A percentile compares a stretch with the other conserved stretches of the same genome.
Conservation (phyloP, 2,888 invertebrate species). For the Polymixis flavicincta region DNA sequence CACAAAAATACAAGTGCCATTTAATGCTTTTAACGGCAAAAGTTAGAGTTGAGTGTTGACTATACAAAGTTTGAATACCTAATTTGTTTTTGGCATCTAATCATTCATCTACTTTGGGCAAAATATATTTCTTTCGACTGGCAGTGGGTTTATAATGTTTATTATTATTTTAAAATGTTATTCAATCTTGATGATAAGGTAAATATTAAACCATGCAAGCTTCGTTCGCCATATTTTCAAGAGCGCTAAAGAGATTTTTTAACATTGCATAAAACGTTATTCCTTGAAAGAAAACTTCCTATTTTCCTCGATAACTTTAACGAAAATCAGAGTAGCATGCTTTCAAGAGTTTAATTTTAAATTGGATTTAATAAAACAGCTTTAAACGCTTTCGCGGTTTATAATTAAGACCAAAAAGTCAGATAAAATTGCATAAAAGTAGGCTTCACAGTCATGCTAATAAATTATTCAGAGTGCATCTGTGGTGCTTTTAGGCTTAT, state of each 20-base stretch:
- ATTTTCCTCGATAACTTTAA: not conserved
- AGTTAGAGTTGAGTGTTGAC: not conserved
- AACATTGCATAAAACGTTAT: constrained; percentile 11
- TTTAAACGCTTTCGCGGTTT: not conserved
- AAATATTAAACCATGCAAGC: not conserved
- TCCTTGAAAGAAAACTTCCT: not conserved
- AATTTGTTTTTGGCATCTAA: not conserved
- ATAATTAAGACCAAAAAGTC: not conserved
- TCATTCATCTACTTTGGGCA: not conserved
- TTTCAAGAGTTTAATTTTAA: not conserved
- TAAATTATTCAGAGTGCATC: constrained; percentile 12
- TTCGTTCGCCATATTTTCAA: not conserved
- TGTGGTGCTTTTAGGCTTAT: constrained; percentile 5
- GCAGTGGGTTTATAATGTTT: not conserved
- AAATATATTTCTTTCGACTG: not conserved
- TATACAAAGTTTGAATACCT: not conserved
- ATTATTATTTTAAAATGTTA: not conserved
- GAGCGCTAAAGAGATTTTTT: not conserved
- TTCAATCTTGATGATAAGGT: not conserved
- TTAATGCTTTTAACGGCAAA: not conserved
- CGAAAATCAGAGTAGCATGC: not conserved
- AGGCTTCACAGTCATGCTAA: not conserved
- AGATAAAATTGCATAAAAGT: not conserved
- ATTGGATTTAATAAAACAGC: not conserved
- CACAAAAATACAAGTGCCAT: not conserved